These are phyloP conservation scores for Recurvirostra avosetta DNA, from an alignment of 2,113 vertebrate genomes.

Conservation along the genomic window DNA sequence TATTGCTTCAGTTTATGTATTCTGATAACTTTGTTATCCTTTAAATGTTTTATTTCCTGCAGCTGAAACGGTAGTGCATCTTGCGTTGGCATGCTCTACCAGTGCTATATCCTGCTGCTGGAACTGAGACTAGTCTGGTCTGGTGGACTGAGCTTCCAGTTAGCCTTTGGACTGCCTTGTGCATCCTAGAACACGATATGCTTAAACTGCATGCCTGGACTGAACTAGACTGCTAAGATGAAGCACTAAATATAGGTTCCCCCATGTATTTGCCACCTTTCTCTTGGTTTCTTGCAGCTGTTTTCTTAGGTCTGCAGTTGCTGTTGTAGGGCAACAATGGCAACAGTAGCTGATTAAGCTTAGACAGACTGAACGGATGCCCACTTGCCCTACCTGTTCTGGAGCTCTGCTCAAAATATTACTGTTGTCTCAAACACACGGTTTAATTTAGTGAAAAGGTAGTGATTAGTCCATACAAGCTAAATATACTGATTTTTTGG, in stretches of 20 bases:
- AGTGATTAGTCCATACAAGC: background rate
- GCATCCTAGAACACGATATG: background rate
- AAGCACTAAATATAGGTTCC: background rate
- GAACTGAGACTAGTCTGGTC: background rate
- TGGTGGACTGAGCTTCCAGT: background rate
- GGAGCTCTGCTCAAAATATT: background rate
- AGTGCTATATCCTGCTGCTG: fast-evolving
- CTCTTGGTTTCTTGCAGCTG: background rate
- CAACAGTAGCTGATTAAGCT: background rate
- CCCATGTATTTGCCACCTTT: background rate
- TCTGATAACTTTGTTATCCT: background rate
- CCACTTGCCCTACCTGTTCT: background rate
- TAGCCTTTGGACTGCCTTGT: background rate
- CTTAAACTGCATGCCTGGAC: background rate
- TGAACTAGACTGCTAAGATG: background rate
- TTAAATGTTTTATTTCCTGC: background rate
- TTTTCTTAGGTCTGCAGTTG: background rate
- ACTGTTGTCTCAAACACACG: background rate
- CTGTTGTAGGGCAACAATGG: background rate
- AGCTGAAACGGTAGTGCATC: background rate
- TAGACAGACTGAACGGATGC: background rate
- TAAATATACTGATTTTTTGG: background rate
- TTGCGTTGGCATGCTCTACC: background rate
- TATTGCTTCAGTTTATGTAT: background rate
- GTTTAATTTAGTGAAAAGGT: background rate